A percentile compares a stretch with the other conserved stretches of the same genome.
These are phyloP conservation scores for Argyresthia goedartella DNA, from an alignment of 2,888 invertebrate genomes.

Conservation along the genomic window DNA sequence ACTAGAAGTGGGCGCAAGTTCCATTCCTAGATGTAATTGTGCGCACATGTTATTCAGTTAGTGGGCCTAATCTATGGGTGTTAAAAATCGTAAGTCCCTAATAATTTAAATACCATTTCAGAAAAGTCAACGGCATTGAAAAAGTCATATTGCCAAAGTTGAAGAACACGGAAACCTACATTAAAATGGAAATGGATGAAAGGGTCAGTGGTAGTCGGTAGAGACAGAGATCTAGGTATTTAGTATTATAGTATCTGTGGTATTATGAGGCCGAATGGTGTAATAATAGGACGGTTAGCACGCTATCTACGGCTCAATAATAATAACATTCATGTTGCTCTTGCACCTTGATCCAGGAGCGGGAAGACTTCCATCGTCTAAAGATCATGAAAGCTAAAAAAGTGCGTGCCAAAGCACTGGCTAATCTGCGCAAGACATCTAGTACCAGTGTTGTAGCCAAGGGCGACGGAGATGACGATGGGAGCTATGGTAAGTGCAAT, in stretches of 20 bases:
- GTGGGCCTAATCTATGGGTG: too few species aligned
- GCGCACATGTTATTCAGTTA: too few species aligned
- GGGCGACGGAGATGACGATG: background rate
- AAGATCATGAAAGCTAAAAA: constrained; percentile 65
- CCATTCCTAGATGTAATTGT: too few species aligned
- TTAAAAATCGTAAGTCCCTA: too few species aligned
- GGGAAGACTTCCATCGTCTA: constrained; percentile 61
- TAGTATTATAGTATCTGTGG: background rate
- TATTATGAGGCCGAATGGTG: too few species aligned
- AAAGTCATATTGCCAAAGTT: constrained; percentile 61
- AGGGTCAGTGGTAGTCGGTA: constrained; percentile 29
- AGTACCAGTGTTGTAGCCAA: background rate
- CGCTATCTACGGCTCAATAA: background rate
- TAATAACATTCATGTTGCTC: background rate
- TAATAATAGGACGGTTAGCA: too few species aligned
- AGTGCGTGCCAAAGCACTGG: constrained; percentile 26
- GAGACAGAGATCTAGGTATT: background rate
- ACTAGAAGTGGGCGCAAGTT: too few species aligned
- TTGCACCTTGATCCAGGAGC: constrained; percentile 30
- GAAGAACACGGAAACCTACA: constrained; percentile 52
- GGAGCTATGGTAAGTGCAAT: too few species aligned
- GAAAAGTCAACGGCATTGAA: constrained; percentile 61
- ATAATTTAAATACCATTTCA: constrained; percentile 21
- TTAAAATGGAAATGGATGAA: constrained; percentile 58
- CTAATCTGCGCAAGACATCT: constrained; percentile 14